Evolutionary conservation across 2,113 vertebrate genomes (phyloP), one percentile per base, ranked within the genome.

Genomic region (Dasypus novemcinctus): DNA sequence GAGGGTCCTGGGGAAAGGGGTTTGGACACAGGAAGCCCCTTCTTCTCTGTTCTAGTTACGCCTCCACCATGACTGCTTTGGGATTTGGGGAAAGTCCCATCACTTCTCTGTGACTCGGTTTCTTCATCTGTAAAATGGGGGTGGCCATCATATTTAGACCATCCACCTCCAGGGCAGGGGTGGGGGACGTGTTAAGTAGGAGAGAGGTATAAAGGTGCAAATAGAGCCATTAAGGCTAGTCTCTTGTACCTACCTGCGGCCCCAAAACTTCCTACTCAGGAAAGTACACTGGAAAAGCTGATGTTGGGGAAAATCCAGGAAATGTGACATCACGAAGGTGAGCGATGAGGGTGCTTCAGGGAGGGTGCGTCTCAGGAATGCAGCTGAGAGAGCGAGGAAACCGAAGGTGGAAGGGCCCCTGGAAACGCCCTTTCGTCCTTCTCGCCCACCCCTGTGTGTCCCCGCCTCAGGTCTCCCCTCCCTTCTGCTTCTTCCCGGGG

Each of bases 241-340:
- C 14, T 43, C 43, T 14, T 23, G 0, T 14, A 12, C 15, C 41
- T 1, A 38, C 23, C 10, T 49, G 64, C 36, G 14, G 4, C 23
- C 5, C 25, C 64, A 33, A 66, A 46, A n/a, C 25, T 38, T 54
- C 64, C 82, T 7, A 46, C 15, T 66, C 64, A 38, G n/a, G 68
- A 31, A 23, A 5, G 36, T 41, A 5, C 1, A 14, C 27, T 23
- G 36, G 27, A 13, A 72, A 57, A 72, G 76, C 0, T n/a, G 75
- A n/a, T 54, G 49, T 7, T 13, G 23, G 52, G 76, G n/a, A 57
- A 59, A n/a, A 2, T 41, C 84, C 68, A 41, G 18, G 11, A 31
- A 33, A 10, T 5, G 10, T 14, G 36, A 38, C n/a, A 2, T 5
- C 7, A 7, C 0, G 4, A 57, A 59, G 36, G 4, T 27, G 38